Conservation (phyloP, 1,140 invertebrate species). For the Apis florea region DNA sequence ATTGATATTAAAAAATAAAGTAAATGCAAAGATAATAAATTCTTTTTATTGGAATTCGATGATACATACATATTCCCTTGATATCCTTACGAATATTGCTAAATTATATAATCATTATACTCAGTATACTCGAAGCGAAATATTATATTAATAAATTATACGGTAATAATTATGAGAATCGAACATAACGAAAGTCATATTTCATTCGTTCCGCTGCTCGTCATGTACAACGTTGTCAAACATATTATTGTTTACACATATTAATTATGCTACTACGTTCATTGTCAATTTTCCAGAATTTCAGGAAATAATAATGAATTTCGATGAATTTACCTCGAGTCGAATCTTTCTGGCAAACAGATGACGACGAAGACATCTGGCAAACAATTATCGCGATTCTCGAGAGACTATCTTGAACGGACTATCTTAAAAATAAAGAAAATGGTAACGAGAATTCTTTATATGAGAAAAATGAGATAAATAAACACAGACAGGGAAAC, state of each 20-base stretch:
- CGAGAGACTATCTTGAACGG: no score
- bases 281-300: not conserved
- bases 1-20: not conserved
- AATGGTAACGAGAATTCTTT: not conserved
- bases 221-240: not conserved
- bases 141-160: slow-evolving; percentile 2
- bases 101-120: not conserved
- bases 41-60: not conserved
- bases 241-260: not conserved
- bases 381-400: not conserved
- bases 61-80: not conserved
- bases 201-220: not conserved
- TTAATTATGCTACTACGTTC: not conserved
- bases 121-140: no score
- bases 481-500: no score
- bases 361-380: slow-evolving; percentile 17
- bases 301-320: not conserved
- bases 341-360: not conserved
- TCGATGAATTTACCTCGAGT: not conserved
- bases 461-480: no score
- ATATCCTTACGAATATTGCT: no score
- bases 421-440: not conserved
- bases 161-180: not conserved
- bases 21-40: not conserved
- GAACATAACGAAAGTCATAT: not conserved